Evolutionary conservation across 2,113 vertebrate genomes (phyloP).

Genomic region (Ramphastos sulfuratus): DNA sequence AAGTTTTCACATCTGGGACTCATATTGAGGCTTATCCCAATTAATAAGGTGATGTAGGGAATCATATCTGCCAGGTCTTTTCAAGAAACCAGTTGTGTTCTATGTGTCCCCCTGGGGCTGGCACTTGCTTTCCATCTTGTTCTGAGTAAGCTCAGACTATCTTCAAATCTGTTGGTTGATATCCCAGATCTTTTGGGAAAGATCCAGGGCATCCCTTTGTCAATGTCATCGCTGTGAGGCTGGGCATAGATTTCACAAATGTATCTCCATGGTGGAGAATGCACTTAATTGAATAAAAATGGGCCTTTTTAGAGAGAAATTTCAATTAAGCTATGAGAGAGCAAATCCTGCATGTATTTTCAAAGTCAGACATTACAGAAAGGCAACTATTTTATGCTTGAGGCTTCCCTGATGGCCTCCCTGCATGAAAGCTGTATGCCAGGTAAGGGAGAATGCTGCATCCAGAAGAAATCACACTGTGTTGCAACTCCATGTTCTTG

Average conservation of each 20-base stretch:
- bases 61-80: not conserved
- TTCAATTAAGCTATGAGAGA: not conserved
- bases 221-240: not conserved
- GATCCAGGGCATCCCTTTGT: not conserved
- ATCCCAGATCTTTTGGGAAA: not conserved
- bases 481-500: not conserved
- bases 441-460: not conserved
- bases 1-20: not conserved
- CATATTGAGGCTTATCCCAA: not conserved
- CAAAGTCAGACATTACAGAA: not conserved
- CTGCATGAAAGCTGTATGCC: not conserved
- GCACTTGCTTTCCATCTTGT: not conserved
- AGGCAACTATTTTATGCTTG: not conserved
- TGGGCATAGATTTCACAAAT: not conserved
- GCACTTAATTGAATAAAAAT: not conserved
- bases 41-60: not conserved
- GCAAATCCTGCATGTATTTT: not conserved
- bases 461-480: not conserved
- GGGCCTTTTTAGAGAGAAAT: not conserved
- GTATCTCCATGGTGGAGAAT: rapidly evolving
- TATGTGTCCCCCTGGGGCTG: not conserved
- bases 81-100: not conserved
- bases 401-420: not conserved
- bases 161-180: not conserved
- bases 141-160: not conserved